phyloP scores from a whole-genome alignment of 2,113 vertebrate species.

The Sphaerodactylus townsendi region DNA sequence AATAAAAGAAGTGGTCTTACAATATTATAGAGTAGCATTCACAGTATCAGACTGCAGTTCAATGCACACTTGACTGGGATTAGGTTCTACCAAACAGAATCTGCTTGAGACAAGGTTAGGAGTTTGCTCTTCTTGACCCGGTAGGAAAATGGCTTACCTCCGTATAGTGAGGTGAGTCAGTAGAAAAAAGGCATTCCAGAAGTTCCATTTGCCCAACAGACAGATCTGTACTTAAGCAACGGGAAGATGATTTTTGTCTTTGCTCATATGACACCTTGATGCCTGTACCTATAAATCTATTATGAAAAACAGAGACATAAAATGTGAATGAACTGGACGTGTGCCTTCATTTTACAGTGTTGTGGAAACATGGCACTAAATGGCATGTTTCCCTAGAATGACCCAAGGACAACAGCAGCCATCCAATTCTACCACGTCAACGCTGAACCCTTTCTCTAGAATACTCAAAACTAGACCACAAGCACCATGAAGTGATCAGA shows the following conservation, averaged over 20 bases:
- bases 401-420: not conserved
- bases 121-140: not conserved
- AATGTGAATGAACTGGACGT: not conserved
- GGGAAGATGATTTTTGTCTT: constrained; percentile 83
- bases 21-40: too few species aligned
- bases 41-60: too few species aligned
- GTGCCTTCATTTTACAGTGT: not conserved
- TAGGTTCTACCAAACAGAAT: not conserved
- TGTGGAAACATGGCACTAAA: not conserved
- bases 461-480: not conserved
- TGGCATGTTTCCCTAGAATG: not conserved
- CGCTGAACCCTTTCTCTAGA: not conserved
- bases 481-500: not conserved
- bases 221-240: constrained; percentile 86
- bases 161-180: constrained; percentile 89
- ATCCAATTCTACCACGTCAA: not conserved
- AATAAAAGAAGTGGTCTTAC: too few species aligned
- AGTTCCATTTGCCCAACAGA: constrained; percentile 88
- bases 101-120: not conserved
- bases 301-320: constrained; percentile 15
- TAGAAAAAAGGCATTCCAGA: constrained; percentile 92
- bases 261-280: constrained; percentile 91
- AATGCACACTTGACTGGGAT: too few species aligned
- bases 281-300: constrained; percentile 88
- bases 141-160: constrained; percentile 77